Conservation (phyloP, 1,140 invertebrate species). For the Ctenoplectra terminalis region DNA sequence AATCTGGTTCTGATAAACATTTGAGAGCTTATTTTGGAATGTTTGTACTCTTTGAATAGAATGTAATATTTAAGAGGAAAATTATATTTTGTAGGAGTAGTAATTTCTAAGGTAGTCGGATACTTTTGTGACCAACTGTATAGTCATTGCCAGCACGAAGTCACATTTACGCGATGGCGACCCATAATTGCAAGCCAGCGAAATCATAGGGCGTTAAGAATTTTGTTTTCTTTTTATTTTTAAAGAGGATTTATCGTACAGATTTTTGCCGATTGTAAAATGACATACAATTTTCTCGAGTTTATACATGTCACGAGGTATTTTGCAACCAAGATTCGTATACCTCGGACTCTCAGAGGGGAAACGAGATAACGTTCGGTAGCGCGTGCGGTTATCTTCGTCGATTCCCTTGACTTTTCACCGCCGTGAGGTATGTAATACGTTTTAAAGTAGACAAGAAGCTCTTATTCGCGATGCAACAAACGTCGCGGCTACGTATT, state of each 20-base stretch:
- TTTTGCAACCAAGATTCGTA: constrained; percentile 41
- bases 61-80: too few species aligned
- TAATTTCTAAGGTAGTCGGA: too few species aligned
- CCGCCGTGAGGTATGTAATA: constrained; percentile 54
- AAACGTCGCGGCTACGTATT: background rate
- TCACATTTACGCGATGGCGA: too few species aligned
- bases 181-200: too few species aligned
- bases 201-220: too few species aligned
- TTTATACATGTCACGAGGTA: constrained; percentile 7
- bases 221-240: background rate
- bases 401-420: constrained; percentile 68
- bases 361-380: constrained; percentile 54
- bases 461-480: constrained; percentile 39
- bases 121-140: too few species aligned
- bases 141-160: too few species aligned
- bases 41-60: too few species aligned
- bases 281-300: background rate
- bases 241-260: background rate
- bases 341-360: constrained; percentile 31
- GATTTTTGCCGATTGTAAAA: background rate
- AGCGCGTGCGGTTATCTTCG: constrained; percentile 52
- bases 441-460: constrained; percentile 28
- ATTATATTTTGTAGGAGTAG: too few species aligned
- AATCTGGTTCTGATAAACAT: too few species aligned
- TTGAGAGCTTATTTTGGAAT: too few species aligned